These are phyloP conservation scores for Drosophila melanica DNA, from an alignment of 1,140 invertebrate genomes.

Conservation along the genomic window DNA sequence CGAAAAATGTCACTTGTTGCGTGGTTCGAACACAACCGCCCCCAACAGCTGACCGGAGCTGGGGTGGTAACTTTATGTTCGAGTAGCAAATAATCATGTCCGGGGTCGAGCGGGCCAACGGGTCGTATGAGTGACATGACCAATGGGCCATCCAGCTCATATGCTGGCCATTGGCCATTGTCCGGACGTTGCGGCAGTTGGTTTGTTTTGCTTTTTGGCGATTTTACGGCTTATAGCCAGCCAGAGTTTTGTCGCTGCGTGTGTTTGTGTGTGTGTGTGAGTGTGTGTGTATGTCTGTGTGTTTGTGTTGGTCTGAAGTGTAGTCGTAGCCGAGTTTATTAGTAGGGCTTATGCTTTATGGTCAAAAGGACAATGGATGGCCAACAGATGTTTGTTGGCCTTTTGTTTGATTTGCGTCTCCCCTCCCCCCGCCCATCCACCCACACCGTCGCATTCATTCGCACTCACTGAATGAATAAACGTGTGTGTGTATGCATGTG, in stretches of 20 bases:
- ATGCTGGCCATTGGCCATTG: conserved; percentile 58
- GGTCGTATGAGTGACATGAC: conserved; percentile 72
- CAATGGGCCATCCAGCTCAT: conserved; percentile 57
- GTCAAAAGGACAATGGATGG: conserved; percentile 78
- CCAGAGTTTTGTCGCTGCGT: conserved; percentile 43
- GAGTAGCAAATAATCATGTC: conserved; percentile 82
- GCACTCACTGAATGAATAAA: conserved; percentile 14
- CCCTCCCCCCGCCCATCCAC: neutral
- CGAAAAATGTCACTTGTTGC: conserved; percentile 82
- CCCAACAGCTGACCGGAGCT: conserved; percentile 4
- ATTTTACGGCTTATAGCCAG: conserved; percentile 81
- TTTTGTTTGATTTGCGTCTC: conserved; percentile 58
- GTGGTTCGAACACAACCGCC: conserved; percentile 24
- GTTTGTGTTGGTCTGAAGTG: conserved; percentile 51
- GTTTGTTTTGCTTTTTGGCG: conserved; percentile 79
- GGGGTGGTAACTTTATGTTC: conserved; percentile 68
- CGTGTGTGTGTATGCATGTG: conserved; percentile 1
- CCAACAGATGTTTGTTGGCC: conserved; percentile 80
- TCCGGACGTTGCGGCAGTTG: conserved; percentile 61
- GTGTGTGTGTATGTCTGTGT: conserved; percentile 32
- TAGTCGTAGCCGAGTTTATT: conserved; percentile 76
- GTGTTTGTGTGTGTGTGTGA: conserved; percentile 22
- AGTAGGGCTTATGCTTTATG: conserved; percentile 81
- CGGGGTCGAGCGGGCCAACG: conserved; percentile 37
- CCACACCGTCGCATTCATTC: conserved; percentile 29